phyloP scores from a whole-genome alignment of 2,797 vertebrate species.

The Chrysolophus pictus region DNA sequence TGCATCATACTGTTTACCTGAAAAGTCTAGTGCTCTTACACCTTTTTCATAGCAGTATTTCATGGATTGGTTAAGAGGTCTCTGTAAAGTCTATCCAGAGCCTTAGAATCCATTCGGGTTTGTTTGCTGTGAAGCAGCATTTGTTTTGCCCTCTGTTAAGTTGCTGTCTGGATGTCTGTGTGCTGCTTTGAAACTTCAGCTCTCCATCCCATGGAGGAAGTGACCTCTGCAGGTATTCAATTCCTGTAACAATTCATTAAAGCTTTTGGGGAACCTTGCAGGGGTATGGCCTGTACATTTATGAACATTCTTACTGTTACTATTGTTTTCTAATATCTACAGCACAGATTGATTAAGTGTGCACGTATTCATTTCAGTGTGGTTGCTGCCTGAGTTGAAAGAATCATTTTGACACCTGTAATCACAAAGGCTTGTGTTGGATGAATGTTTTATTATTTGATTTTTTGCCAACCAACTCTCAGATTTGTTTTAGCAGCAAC shows the following conservation, averaged over 20 bases:
- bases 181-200: not conserved
- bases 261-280: not conserved
- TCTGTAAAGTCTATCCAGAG: not conserved
- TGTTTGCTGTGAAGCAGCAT: not conserved
- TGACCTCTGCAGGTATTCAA: not conserved
- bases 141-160: not conserved
- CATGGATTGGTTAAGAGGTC: not conserved
- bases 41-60: not conserved
- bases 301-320: not conserved
- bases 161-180: not conserved
- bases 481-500: conserved; percentile 40
- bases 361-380: not conserved
- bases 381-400: not conserved
- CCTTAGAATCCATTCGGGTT: not conserved
- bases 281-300: not conserved
- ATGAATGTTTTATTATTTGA: conserved; percentile 31
- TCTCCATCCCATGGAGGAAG: not conserved
- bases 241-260: not conserved
- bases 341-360: not conserved
- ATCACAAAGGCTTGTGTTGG: conserved; percentile 6
- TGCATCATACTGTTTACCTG: not conserved
- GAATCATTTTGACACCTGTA: conserved; percentile 32
- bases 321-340: not conserved
- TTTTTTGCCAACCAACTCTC: conserved; percentile 30
- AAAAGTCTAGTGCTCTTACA: not conserved